Conservation (phyloP, 2,113 vertebrate species). For the Tympanuchus pallidicinctus region DNA sequence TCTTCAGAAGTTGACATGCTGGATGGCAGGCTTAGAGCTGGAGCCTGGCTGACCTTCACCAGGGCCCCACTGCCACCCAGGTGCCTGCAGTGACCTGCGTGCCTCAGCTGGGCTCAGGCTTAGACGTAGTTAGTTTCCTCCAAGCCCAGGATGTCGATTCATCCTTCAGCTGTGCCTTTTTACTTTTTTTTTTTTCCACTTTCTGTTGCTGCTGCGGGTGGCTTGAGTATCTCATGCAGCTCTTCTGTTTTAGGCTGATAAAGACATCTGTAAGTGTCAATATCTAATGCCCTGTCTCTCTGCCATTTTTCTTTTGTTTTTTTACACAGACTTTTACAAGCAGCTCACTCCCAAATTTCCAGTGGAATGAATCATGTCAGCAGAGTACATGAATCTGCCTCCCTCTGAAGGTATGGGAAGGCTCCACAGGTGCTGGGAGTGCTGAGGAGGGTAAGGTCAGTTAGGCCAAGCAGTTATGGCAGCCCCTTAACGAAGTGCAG, state of each 20-base stretch:
- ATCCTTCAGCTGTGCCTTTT: not conserved
- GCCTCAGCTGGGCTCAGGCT: not conserved
- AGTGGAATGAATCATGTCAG: not conserved
- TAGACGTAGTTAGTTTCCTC: not conserved
- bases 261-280: constrained; percentile 35
- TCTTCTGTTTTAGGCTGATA: constrained; percentile 26
- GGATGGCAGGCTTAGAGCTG: not conserved
- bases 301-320: constrained; percentile 46
- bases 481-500: not conserved
- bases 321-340: constrained; percentile 41
- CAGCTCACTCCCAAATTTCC: constrained; percentile 25
- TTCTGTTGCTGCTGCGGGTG: not conserved
- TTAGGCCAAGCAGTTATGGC: not conserved
- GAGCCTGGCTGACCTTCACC: not conserved
- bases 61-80: not conserved
- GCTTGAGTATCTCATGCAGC: not conserved
- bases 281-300: not conserved
- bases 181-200: not conserved
- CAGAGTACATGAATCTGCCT: not conserved
- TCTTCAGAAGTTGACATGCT: not conserved
- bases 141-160: not conserved
- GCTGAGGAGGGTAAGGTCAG: not conserved
- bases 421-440: not conserved
- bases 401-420: not conserved
- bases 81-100: not conserved